These are phyloP conservation scores for Empis livida DNA, from an alignment of 2,888 invertebrate genomes.

Conservation along the genomic window DNA sequence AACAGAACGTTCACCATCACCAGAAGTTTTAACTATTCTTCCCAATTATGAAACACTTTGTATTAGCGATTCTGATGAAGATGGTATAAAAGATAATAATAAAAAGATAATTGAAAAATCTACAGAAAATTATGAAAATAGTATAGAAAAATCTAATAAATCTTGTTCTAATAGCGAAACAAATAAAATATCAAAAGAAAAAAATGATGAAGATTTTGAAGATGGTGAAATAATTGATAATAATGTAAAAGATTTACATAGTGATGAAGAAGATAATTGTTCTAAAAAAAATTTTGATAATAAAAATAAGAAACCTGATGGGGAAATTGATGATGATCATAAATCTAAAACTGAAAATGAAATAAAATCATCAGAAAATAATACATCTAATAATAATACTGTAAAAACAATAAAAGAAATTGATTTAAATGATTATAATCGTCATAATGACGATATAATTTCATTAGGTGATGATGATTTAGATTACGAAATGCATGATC, in stretches of 20 bases:
- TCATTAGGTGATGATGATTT: slow-evolving; percentile 33
- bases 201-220: neutral
- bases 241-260: neutral
- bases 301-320: slow-evolving; percentile 16
- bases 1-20: slow-evolving; percentile 27
- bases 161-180: neutral
- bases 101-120: neutral
- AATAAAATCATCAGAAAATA: slow-evolving; percentile 35
- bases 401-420: slow-evolving; percentile 9
- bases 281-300: slow-evolving; percentile 19
- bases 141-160: neutral
- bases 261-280: slow-evolving; percentile 5
- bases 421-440: slow-evolving; percentile 15
- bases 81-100: slow-evolving; percentile 19
- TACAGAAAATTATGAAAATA: neutral
- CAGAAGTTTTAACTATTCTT: slow-evolving; percentile 33
- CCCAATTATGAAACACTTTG: slow-evolving; percentile 40
- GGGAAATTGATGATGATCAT: slow-evolving; percentile 21
- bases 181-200: slow-evolving; percentile 2
- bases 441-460: slow-evolving; percentile 32
- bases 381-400: slow-evolving; percentile 37
- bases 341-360: slow-evolving; percentile 32
- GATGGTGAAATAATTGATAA: neutral
- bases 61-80: slow-evolving; percentile 39
- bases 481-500: slow-evolving; percentile 23